Evolutionary conservation across 2,113 vertebrate species (phyloP).

Genomic region (Coptodon rendalli): DNA sequence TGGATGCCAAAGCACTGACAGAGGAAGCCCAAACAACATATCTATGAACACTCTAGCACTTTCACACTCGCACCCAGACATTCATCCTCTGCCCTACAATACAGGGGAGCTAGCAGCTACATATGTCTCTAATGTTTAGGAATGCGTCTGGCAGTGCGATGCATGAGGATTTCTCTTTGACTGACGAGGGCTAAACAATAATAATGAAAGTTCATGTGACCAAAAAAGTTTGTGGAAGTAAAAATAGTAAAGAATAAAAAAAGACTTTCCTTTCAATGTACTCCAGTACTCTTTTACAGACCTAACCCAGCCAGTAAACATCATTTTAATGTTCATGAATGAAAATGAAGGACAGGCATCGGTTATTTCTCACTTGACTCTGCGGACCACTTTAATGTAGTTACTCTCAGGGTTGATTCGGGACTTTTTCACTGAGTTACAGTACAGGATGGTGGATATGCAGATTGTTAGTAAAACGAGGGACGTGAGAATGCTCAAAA

Average conservation of each 20-base stretch:
- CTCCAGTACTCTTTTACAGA: constrained; percentile 82
- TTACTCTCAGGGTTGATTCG: constrained; percentile 79
- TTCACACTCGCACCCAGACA: not conserved
- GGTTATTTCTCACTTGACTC: constrained; percentile 55
- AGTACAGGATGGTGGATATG: constrained; percentile 83
- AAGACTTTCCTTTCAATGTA: constrained; percentile 28
- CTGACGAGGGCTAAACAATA: not conserved
- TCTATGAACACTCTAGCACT: not conserved
- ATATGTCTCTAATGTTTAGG: constrained; percentile 16
- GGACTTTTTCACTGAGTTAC: constrained; percentile 83
- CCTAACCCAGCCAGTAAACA: constrained; percentile 29
- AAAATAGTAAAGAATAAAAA: not conserved
- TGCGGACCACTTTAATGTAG: constrained; percentile 80
- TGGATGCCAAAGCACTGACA: constrained; percentile 53
- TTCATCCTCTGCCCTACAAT: not conserved
- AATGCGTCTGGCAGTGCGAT: constrained; percentile 53
- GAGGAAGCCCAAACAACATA: constrained; percentile 51
- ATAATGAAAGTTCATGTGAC: not conserved
- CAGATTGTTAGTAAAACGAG: constrained; percentile 80
- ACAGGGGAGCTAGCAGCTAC: not conserved
- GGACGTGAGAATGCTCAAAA: constrained; percentile 73
- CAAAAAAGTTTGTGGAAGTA: not conserved
- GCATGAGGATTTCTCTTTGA: constrained; percentile 7
- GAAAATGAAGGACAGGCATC: not conserved
- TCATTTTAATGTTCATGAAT: not conserved